Base-by-base conservation (phyloP, 2,797 vertebrate species). In the Smutsia temminckii region DNA sequence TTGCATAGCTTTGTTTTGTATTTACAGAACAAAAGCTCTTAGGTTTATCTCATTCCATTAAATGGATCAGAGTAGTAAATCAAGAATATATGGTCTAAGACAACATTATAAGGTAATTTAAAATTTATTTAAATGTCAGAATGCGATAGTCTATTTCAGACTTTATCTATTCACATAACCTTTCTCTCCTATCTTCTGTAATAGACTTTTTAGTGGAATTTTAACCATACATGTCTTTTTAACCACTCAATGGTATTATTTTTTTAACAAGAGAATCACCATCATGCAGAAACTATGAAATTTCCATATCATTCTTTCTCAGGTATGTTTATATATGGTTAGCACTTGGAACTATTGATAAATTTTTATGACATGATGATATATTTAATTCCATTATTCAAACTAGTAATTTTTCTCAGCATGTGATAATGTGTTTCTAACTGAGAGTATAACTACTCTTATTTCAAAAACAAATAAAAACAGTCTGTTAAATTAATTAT, bases 331-430 rank as follows among this genome's bases (percentile, higher is more conserved):
- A 74, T 53, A 14, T 72, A 20, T 69, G 27, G 25, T 83, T 32
- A 91, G 32, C 32, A 27, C 16, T 79, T 79, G n/a, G 18, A 51
- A 14, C 9, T 88, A 61, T 34, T 68, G 63, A 37, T 72, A 91
- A 29, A 72, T 85, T 91, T 71, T 69, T 71, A 91, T 66, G 23
- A 84, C 10, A 25, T 55, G 25, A 57, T 72, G 12, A 83, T 53
- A 81, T 78, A 87, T 74, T 95, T 87, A 87, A 91, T 88, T 87
- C 5, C 29, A 61, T 87, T 63, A 69, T 57, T 77, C 21, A 91
- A 21, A 84, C 21, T 69, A 93, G 46, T 53, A 37, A 46, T 49
- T 66, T 83, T 75, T 91, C 29, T 27, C 9, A 32, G 10, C 18
- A 49, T 77, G 53, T 59, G 27, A 77, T n/a, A 74, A 51, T 77